Evolutionary conservation across 2,113 vertebrate species (phyloP), one percentile per base, ranked within the genome.

Genomic region (Stictonetta naevosa): DNA sequence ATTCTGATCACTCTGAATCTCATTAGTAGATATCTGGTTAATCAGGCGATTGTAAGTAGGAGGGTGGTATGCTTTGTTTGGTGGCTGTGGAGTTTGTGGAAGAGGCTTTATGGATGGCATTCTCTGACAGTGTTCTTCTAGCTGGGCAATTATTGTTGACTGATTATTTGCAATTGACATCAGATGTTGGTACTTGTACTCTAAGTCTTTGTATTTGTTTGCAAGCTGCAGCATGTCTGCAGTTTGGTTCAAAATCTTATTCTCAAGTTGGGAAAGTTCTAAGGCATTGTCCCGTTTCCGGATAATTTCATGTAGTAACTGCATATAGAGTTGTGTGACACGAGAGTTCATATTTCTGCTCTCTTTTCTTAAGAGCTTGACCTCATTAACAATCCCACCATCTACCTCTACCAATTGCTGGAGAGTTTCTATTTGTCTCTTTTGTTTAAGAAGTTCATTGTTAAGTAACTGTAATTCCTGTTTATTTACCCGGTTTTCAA

Each of bases 291-390:
- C 99, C 19, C 99, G 98, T 96, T 99, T 99, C 74, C 99, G 98
- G 92, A 99, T 99, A 93, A 99, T 99, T 97, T 99, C 99, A 17
- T 99, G 99, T 74, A 99, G 98, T 86, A 99, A 98, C 98, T 99
- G 99, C 99, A 99, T 99, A 96, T 99, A 99, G 58, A 99, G 98
- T 96, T 99, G 99, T 3, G 99, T 99, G 88, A 99, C 99, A 13
- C 99, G 97, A 1, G 99, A 99, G 98, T 99, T 99, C 99, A 99
- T 99, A 95, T 99, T 99, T 93, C 99, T 98, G 89, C 99, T 99
- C 96, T 99, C 99, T 97, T 99, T 99, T 73, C 99, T 98, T 92
- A 99, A 97, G 86, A 99, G 98, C 95, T 99, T 99, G 75, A 99
- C 99, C 97, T 99, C 99, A 5, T 99, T 99, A 71, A 99, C 99